phyloP scores from a whole-genome alignment of 35 echinoderm and acorn worm genomes.

The Lytechinus pictus region DNA sequence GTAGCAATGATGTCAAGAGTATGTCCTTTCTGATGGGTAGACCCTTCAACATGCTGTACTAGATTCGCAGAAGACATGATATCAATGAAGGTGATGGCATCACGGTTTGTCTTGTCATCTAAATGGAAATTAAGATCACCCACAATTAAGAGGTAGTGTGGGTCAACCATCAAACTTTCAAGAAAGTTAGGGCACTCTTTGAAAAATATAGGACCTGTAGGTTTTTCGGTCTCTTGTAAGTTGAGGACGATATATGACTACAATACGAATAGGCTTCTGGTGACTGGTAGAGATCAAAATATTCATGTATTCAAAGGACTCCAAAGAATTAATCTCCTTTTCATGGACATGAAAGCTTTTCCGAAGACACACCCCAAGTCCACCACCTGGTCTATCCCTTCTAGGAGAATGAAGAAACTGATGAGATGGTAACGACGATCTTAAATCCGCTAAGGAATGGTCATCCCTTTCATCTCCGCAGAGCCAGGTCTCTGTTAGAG shows the following conservation, averaged over 20 bases:
- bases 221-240: not conserved
- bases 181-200: constrained; percentile 34
- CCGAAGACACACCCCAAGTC: no score
- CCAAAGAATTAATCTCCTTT: no score
- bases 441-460: no score
- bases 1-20: constrained; percentile 43
- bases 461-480: no score
- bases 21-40: constrained; percentile 55
- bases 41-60: constrained; percentile 7
- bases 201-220: not conserved
- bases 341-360: no score
- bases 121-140: constrained; percentile 72
- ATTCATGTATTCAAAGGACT: no score
- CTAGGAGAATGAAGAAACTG: no score
- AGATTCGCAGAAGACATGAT: constrained; percentile 31
- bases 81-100: constrained; percentile 28
- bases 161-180: constrained; percentile 23
- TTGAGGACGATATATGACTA: not conserved
- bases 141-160: constrained; percentile 24
- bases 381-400: no score
- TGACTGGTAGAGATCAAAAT: no score
- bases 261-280: not conserved
- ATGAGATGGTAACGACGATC: no score
- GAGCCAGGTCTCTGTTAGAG: no score
- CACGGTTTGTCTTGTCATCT: constrained; percentile 39